Evolutionary conservation across 2,797 vertebrate genomes (phyloP).

Genomic region (Periophthalmus magnuspinnatus): DNA sequence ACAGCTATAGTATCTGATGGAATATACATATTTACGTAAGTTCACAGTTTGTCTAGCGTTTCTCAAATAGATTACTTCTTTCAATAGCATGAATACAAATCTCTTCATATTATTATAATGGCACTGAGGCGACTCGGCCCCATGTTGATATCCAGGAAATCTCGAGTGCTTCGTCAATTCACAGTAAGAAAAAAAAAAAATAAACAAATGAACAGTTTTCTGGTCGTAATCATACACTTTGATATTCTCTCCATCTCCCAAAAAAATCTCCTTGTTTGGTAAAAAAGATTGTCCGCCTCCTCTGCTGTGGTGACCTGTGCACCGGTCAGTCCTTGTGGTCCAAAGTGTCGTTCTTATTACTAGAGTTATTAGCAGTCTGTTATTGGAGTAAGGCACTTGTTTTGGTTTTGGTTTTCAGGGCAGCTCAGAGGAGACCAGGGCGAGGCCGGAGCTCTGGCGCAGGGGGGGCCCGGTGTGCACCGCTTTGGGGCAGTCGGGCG

Average conservation of each 20-base stretch:
- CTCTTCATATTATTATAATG: constrained; percentile 39
- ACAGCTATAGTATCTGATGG: constrained; percentile 88
- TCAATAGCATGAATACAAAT: constrained; percentile 55
- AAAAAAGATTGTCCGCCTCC: constrained; percentile 64
- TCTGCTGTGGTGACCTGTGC: constrained; percentile 27
- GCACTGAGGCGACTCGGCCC: constrained; percentile 72
- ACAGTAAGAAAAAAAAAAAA: constrained; percentile 67
- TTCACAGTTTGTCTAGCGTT: constrained; percentile 84
- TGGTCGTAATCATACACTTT: constrained; percentile 63
- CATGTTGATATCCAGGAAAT: constrained; percentile 81
- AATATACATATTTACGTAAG: constrained; percentile 95
- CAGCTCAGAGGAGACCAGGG: constrained; percentile 97
- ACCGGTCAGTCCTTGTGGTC: neutral
- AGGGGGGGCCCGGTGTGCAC: constrained; percentile 91
- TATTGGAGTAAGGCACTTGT: constrained; percentile 90
- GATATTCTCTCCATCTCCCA: constrained; percentile 42
- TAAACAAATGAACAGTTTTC: constrained; percentile 70
- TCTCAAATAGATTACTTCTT: constrained; percentile 60
- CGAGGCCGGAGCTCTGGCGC: constrained; percentile 96
- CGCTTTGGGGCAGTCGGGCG: constrained; percentile 97
- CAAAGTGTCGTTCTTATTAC: constrained; percentile 10
- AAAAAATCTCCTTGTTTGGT: constrained; percentile 57
- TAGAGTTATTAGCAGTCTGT: constrained; percentile 7
- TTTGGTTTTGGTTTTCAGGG: constrained; percentile 98
- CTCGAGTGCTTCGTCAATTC: constrained; percentile 65